Evolutionary conservation across 2,113 vertebrate species (phyloP), one percentile per base, ranked within the genome.

Genomic region (Nasalis larvatus): DNA sequence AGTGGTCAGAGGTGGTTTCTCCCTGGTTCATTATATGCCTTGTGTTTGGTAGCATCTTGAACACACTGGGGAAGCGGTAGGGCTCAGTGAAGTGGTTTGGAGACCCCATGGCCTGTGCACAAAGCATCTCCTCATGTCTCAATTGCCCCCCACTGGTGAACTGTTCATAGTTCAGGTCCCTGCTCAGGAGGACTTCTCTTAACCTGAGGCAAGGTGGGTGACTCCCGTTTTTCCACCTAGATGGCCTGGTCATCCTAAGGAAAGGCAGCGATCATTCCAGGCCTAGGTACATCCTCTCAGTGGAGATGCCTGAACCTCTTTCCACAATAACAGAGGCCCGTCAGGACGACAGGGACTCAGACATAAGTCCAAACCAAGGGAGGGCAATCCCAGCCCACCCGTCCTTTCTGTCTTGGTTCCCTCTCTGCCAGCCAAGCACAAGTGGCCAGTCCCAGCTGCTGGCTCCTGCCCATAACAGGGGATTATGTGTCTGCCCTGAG

Each of bases 61-160:
- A 6, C 25, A 2, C 8, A 0, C 0, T 4, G 8, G 10, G 27
- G 68, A 66, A 21, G 7, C 13, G 0, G 47, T 18, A 5, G 45
- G 56, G 18, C n/a, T 45, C 56, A 4, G 25, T 1, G 1, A 3
- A 13, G 69, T 1, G 27, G 40, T 60, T 45, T 40, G 47, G 49
- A 74, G 30, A 20, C 60, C 11, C 8, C 14, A 4, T 0, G 16
- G 13, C 32, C 73, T 23, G 1, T 6, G 40, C 37, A 77, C 40
- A 68, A 47, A 78, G 58, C 16, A 20, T 23, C 52, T 69, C 40
- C 4, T 47, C 21, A 4, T 42, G 37, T 9, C 40, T 37, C 12
- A 1, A n/a, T 23, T 5, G 16, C 27, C 35, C 4, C 8, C 49
- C 74, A 6, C 37, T 0, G 32, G 20, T 1, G 12, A 45, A 47